A percentile compares a stretch with the other conserved stretches of the same genome.
Evolutionary conservation across 2,797 vertebrate species (phyloP).

Genomic region (Bradypodion ventrale): DNA sequence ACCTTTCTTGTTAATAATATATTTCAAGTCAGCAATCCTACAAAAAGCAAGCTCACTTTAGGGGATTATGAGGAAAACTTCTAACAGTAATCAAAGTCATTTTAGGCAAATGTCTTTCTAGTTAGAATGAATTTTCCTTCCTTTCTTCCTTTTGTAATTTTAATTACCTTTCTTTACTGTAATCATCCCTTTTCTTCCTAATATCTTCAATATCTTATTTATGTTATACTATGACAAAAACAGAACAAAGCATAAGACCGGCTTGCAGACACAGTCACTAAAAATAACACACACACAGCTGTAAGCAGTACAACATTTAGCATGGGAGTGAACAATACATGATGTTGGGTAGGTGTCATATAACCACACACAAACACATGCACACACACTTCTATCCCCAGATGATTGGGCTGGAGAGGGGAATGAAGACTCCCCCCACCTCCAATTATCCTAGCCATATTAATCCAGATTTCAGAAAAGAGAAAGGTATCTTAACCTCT

Average conservation of each 20-base stretch:
- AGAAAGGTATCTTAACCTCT: neutral
- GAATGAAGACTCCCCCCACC: neutral
- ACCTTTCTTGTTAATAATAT: neutral
- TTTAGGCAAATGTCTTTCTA: neutral
- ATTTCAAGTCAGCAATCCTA: neutral
- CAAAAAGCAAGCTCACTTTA: neutral
- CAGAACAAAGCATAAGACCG: neutral
- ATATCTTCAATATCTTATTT: neutral
- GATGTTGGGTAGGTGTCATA: neutral
- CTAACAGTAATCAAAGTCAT: neutral
- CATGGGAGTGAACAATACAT: neutral
- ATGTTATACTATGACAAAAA: neutral
- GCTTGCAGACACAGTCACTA: too few species aligned
- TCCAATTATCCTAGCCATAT: neutral
- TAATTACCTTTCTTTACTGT: neutral
- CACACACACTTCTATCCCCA: neutral
- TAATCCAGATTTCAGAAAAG: neutral
- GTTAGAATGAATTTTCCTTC: neutral
- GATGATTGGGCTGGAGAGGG: neutral
- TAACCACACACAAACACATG: neutral
- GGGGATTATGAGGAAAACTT: neutral
- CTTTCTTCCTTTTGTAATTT: neutral
- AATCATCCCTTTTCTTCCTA: neutral
- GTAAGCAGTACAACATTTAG: neutral
- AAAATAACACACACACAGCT: too few species aligned